Conservation (phyloP, 2,797 vertebrate genomes). For the Picus viridis region DNA sequence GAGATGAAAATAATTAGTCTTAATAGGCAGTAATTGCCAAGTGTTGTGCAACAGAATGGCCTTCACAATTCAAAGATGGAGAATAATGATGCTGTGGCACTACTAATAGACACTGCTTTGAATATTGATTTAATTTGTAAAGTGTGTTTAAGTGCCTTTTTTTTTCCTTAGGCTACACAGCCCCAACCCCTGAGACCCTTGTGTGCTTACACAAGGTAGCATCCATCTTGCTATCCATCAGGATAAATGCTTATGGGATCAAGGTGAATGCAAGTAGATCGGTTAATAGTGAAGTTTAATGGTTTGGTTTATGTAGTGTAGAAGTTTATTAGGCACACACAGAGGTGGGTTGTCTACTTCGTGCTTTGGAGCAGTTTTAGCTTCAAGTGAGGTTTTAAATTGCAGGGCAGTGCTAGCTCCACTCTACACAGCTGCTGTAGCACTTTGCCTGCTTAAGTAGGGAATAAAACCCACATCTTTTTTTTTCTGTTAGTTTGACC, state of each 20-base stretch:
- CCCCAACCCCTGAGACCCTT: neutral
- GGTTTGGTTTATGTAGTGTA: neutral
- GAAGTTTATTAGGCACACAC: neutral
- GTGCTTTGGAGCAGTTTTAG: neutral
- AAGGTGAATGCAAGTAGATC: neutral
- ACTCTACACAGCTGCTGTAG: no score
- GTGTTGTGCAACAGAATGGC: constrained; percentile 36
- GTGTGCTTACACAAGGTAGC: neutral
- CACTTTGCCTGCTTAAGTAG: no score
- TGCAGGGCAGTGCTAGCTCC: neutral
- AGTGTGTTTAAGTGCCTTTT: neutral
- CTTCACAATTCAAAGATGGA: neutral
- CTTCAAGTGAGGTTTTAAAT: neutral
- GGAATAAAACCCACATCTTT: neutral
- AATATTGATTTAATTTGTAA: constrained; percentile 25
- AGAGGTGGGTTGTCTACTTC: neutral
- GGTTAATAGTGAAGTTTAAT: neutral
- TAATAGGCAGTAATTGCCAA: constrained; percentile 52
- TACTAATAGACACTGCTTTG: neutral
- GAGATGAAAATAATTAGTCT: constrained; percentile 63
- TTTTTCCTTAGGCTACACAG: neutral
- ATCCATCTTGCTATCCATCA: neutral
- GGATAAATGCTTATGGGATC: neutral
- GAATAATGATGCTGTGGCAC: neutral
- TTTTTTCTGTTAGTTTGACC: neutral